Evolutionary conservation across 2,797 vertebrate genomes (phyloP).

Genomic region (Muraenolepis orangiensis): DNA sequence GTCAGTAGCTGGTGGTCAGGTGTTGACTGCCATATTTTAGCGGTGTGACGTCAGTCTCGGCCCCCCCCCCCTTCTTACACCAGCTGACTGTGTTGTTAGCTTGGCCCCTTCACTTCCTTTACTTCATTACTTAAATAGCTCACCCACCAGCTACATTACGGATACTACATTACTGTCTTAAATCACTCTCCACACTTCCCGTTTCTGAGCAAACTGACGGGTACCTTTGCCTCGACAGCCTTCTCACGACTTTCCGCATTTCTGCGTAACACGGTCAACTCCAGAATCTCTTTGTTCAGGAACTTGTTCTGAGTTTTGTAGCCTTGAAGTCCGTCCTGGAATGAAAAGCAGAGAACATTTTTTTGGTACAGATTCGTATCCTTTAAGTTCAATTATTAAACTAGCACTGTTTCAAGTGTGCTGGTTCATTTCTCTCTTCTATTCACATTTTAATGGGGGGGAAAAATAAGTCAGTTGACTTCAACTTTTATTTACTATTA

Average conservation of each 20-base stretch:
- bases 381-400: background rate
- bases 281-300: slow-evolving; percentile 97
- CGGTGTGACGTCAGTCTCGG: background rate
- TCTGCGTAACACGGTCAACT: slow-evolving; percentile 87
- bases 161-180: no score
- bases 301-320: slow-evolving; percentile 98
- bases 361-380: no score
- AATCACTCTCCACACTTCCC: no score
- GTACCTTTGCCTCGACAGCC: slow-evolving; percentile 88
- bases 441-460: background rate
- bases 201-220: background rate
- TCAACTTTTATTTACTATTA: background rate
- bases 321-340: slow-evolving; percentile 92
- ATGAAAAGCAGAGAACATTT: slow-evolving; percentile 5
- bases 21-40: background rate
- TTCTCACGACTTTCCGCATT: slow-evolving; percentile 87
- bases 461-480: background rate
- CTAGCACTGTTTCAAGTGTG: background rate
- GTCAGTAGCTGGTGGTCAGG: background rate
- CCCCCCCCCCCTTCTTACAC: background rate
- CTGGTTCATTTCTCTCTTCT: background rate
- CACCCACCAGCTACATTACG: no score
- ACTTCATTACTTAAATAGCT: background rate
- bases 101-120: background rate
- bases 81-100: background rate